Evolutionary conservation across 2,888 invertebrate genomes (phyloP), one percentile per base, ranked within the genome.

Genomic region (Andrena camellia): DNA sequence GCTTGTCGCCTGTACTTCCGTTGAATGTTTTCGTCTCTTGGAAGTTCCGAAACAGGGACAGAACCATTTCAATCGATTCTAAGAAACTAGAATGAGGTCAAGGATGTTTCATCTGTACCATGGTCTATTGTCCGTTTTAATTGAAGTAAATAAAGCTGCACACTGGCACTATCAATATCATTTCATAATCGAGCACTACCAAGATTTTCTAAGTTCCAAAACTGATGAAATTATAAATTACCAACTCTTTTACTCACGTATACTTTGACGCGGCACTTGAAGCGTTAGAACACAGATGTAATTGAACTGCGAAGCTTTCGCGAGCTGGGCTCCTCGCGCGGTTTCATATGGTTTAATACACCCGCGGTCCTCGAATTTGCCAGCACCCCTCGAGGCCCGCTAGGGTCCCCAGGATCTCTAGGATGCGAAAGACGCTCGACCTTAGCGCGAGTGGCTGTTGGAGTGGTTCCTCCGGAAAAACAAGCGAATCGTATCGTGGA

Each of bases 401-500:
- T 31, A n/a, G 10, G 1, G 20, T 31, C 13, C 13, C 52, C 20
- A 13, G 42, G 42, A 42, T 17, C 42, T 42, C 42, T 17, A 42
- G 42, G 42, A 42, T 42, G 42, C 13, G 13, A 42, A 42, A 26
- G 29, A 67, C 13, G 5, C 26, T 69, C 63, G 48, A 48, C 20
- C 31, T 29, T 20, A 59, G 10, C 48, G 26, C 13, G 26, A 20
- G n/a, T 6, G n/a, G 10, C 5, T 20, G 5, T 52, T 2, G 48
- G 31, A 29, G 23, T 60, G 67, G 62, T 42, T 62, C 64, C 66
- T 60, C 67, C 64, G 76, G 69, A 62, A 73, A 83, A 79, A 83
- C 87, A 87, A 78, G 72, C 57, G 81, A 82, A 76, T 78, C 81
- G 81, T 81, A 75, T 79, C 78, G 79, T 67, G 50, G 48, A 60